Conservation (phyloP, 1,140 invertebrate species). For the Dolichoris vasculosae region DNA sequence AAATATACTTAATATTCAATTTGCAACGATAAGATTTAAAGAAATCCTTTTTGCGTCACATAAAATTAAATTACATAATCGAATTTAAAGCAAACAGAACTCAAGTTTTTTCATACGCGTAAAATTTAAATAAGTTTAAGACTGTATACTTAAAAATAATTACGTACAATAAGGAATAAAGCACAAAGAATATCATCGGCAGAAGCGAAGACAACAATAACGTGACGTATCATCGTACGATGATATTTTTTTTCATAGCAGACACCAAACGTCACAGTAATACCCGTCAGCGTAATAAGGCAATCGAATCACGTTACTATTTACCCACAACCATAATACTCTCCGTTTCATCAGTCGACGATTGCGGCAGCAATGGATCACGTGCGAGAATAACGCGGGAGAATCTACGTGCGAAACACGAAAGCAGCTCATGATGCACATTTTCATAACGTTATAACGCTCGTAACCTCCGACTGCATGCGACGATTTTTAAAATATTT, state of each 20-base stretch:
- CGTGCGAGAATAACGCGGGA: constrained; percentile 6
- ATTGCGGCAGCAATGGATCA: background rate
- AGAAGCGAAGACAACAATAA: background rate
- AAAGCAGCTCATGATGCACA: background rate
- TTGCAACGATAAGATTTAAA: background rate
- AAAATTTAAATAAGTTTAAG: background rate
- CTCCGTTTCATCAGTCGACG: constrained; percentile 24
- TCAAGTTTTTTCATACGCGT: background rate
- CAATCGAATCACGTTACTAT: constrained; percentile 31
- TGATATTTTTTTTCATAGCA: background rate
- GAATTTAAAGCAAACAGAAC: background rate
- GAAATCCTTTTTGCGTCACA: background rate
- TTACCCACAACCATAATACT: background rate
- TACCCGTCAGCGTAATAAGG: background rate
- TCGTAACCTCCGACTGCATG: background rate
- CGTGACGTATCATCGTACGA: background rate
- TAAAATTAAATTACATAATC: background rate
- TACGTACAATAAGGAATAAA: background rate
- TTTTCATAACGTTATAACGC: background rate
- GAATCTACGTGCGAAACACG: background rate
- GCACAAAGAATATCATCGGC: background rate
- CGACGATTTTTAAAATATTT: background rate
- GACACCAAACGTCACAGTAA: background rate
- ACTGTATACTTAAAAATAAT: background rate
- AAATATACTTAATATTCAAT: constrained; percentile 8